Percentiles rank a stretch among this genome's conserved stretches.
phyloP scores from a whole-genome alignment of 1,140 invertebrate genomes.

The Caerostris darwini region DNA sequence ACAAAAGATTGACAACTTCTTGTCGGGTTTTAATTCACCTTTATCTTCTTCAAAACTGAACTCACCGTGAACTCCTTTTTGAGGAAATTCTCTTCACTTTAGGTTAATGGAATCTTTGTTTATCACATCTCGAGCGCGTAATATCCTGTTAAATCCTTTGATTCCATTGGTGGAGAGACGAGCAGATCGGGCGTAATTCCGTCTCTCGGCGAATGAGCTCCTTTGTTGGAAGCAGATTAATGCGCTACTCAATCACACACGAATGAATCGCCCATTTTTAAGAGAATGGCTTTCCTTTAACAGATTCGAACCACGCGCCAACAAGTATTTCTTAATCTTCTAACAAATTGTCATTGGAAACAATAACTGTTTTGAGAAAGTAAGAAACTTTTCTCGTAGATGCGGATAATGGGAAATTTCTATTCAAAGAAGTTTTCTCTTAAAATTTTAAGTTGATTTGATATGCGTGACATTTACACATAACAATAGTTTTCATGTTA shows the following conservation, averaged over 20 bases:
- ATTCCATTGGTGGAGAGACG: neutral
- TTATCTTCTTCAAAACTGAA: neutral
- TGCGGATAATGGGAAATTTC: neutral
- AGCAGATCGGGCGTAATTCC: constrained; percentile 27
- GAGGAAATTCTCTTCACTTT: neutral
- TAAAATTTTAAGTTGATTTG: too few species aligned
- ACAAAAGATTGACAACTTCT: neutral
- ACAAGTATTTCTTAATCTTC: neutral
- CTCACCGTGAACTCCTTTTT: too few species aligned
- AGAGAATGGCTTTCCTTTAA: neutral
- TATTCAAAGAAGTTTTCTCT: neutral
- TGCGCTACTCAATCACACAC: neutral
- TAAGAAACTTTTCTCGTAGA: neutral
- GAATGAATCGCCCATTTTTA: neutral
- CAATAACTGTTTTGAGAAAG: neutral
- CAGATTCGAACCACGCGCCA: neutral
- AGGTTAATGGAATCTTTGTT: neutral
- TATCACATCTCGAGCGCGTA: constrained; percentile 17
- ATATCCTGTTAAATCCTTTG: constrained; percentile 30
- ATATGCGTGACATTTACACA: too few species aligned
- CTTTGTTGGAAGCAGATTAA: constrained; percentile 14
- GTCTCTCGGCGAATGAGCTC: constrained; percentile 5
- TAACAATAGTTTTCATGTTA: too few species aligned
- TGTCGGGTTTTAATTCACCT: neutral
- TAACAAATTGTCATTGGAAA: neutral